A percentile compares a stretch with the other conserved stretches of the same genome.
Evolutionary conservation across 2,888 invertebrate genomes (phyloP).

Genomic region (Erynnis tages): DNA sequence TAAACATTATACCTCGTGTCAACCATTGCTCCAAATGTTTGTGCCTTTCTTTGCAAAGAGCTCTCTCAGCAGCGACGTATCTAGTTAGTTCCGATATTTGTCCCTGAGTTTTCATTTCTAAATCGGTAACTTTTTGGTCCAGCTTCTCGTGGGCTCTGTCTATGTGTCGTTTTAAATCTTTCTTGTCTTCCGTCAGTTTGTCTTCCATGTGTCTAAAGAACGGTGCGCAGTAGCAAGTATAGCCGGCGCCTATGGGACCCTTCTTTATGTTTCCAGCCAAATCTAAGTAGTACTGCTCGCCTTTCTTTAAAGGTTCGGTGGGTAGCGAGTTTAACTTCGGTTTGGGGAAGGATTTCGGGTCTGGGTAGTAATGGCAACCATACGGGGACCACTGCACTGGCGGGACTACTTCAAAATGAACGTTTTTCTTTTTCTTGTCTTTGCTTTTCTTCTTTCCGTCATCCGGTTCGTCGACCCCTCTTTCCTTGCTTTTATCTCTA

Average conservation of each 20-base stretch:
- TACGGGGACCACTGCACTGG: slow-evolving; percentile 91
- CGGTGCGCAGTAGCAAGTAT: slow-evolving; percentile 96
- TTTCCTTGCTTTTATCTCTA: slow-evolving; percentile 76
- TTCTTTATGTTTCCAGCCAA: slow-evolving; percentile 97
- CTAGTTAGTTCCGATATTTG: slow-evolving; percentile 86
- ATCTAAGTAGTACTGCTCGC: slow-evolving; percentile 97
- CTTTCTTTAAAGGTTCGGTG: slow-evolving; percentile 90
- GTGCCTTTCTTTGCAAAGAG: slow-evolving; percentile 83
- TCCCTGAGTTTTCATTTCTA: slow-evolving; percentile 87
- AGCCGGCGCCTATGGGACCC: slow-evolving; percentile 96
- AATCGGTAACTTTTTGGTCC: slow-evolving; percentile 89
- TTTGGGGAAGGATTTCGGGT: slow-evolving; percentile 91
- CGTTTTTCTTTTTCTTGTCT: slow-evolving; percentile 77
- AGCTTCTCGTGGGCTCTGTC: slow-evolving; percentile 90
- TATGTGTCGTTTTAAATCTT: slow-evolving; percentile 89
- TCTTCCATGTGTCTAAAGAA: slow-evolving; percentile 94
- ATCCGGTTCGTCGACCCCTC: slow-evolving; percentile 78
- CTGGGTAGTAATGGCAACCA: slow-evolving; percentile 95
- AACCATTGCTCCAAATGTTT: slow-evolving; percentile 87
- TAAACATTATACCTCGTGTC: slow-evolving; percentile 82
- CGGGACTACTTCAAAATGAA: slow-evolving; percentile 72
- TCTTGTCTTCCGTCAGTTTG: slow-evolving; percentile 89
- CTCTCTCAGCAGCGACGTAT: slow-evolving; percentile 83
- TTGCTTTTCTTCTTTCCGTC: slow-evolving; percentile 67
- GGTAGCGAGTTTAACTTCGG: slow-evolving; percentile 93